Conservation (phyloP, 2,888 invertebrate genomes). For the Ferdinandea cuprea region DNA sequence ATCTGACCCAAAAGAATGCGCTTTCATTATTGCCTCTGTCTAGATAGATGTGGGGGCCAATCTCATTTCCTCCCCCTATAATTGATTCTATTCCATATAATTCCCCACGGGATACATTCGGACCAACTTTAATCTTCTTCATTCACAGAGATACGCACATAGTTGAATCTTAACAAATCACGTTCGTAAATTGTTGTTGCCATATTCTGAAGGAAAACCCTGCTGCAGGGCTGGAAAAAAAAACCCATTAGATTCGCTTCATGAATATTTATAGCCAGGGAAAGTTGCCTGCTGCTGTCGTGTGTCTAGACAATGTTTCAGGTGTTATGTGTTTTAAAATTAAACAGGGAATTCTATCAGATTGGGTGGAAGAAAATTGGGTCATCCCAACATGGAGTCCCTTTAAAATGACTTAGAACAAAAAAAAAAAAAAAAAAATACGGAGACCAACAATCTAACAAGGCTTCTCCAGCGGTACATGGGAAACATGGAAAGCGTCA, state of each 20-base stretch:
- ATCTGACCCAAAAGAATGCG: slow-evolving; percentile 1
- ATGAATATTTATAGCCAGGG: slow-evolving; percentile 65
- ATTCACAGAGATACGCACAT: slow-evolving; percentile 23
- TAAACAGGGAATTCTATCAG: slow-evolving; percentile 47
- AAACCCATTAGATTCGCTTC: slow-evolving; percentile 42
- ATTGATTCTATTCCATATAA: slow-evolving; percentile 68
- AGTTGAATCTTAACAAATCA: slow-evolving; percentile 54
- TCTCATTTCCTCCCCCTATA: slow-evolving; percentile 32
- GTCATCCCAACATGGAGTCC: neutral
- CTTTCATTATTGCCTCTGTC: slow-evolving; percentile 19
- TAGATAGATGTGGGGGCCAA: neutral
- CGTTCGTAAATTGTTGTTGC: slow-evolving; percentile 69
- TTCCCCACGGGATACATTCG: slow-evolving; percentile 54
- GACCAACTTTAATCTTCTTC: slow-evolving; percentile 44
- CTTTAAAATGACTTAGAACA: neutral
- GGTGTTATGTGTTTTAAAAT: slow-evolving; percentile 50
- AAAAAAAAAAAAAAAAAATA: neutral
- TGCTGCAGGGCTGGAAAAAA: neutral
- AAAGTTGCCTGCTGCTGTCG: slow-evolving; percentile 14
- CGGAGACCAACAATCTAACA: slow-evolving; percentile 4
- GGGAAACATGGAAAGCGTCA: slow-evolving; percentile 29
- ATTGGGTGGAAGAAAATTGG: slow-evolving; percentile 24
- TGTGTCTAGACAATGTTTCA: slow-evolving; percentile 60
- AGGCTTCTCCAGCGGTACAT: slow-evolving; percentile 13
- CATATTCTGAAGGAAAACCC: slow-evolving; percentile 53